Percentiles rank a stretch among this genome's conserved stretches.
Evolutionary conservation across 2,113 vertebrate species (phyloP).

Genomic region (Anas platyrhynchos): DNA sequence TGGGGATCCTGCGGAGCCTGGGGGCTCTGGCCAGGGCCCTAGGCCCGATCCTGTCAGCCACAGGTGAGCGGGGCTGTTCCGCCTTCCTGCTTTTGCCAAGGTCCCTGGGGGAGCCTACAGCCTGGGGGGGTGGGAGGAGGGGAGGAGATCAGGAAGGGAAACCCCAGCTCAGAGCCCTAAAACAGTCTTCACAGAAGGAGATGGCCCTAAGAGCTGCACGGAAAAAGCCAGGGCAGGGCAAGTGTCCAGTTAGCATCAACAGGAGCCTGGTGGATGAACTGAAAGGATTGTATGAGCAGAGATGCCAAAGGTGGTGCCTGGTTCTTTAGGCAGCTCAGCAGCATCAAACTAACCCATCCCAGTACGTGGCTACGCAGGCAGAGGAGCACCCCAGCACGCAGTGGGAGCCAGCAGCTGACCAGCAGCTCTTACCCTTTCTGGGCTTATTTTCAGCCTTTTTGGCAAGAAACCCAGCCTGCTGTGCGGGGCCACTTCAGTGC

Average conservation of each 20-base stretch:
- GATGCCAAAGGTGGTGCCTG: not conserved
- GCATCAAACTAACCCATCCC: accelerated
- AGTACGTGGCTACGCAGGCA: accelerated
- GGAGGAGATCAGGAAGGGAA: not conserved
- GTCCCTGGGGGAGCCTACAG: accelerated
- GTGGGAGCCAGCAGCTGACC: not conserved
- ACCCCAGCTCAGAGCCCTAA: accelerated
- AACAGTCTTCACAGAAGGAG: not conserved
- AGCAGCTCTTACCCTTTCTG: not conserved
- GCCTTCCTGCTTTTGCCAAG: not conserved
- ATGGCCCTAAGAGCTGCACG: not conserved
- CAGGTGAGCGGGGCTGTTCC: slow-evolving; percentile 73
- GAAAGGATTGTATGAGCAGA: not conserved
- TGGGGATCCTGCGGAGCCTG: slow-evolving; percentile 94
- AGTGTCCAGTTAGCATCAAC: accelerated
- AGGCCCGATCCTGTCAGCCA: slow-evolving; percentile 88
- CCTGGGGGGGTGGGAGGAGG: accelerated
- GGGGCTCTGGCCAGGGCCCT: slow-evolving; percentile 90
- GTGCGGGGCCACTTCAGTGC: too few species aligned
- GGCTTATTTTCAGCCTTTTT: not conserved
- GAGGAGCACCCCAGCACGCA: accelerated
- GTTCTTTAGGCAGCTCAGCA: too few species aligned
- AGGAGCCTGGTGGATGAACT: accelerated
- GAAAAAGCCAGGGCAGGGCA: not conserved
- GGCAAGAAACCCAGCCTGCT: accelerated